Percentiles rank a stretch among this genome's conserved stretches.
Evolutionary conservation across 37 sponge, comb jelly and placozoan genomes (phyloP).

Genomic region (Mnemiopsis leidyi): DNA sequence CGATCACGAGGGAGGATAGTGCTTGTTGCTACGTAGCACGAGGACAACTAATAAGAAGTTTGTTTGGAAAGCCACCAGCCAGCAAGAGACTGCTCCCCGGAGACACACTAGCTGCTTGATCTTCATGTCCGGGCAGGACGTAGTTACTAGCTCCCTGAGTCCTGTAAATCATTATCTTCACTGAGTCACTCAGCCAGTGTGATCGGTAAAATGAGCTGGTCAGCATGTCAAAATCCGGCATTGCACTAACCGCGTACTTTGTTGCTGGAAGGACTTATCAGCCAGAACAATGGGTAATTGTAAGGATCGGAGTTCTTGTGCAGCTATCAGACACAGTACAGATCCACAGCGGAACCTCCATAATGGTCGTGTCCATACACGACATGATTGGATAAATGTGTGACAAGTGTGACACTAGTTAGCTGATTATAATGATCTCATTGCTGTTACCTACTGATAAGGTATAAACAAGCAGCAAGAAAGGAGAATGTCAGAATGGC

Average conservation of each 20-base stretch:
- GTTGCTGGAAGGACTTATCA: background rate
- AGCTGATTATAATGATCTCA: background rate
- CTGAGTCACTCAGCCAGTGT: background rate
- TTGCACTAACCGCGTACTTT: background rate
- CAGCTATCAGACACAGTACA: background rate
- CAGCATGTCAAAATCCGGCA: background rate
- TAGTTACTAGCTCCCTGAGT: background rate
- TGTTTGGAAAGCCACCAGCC: too few species aligned
- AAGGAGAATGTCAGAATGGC: too few species aligned
- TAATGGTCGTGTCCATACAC: background rate
- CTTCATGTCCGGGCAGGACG: too few species aligned
- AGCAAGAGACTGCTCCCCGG: too few species aligned
- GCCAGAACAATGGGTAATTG: background rate
- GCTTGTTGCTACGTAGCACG: background rate
- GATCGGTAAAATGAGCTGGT: background rate
- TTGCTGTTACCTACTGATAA: too few species aligned
- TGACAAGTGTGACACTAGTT: background rate
- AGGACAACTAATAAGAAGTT: too few species aligned
- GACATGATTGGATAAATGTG: background rate
- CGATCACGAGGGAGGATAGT: background rate
- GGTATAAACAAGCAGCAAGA: background rate
- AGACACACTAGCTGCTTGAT: too few species aligned
- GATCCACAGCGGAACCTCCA: background rate
- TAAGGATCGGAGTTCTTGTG: background rate
- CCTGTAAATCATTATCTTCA: too few species aligned